Conservation (phyloP, 2,113 vertebrate species). For the Actinemys pallida region DNA sequence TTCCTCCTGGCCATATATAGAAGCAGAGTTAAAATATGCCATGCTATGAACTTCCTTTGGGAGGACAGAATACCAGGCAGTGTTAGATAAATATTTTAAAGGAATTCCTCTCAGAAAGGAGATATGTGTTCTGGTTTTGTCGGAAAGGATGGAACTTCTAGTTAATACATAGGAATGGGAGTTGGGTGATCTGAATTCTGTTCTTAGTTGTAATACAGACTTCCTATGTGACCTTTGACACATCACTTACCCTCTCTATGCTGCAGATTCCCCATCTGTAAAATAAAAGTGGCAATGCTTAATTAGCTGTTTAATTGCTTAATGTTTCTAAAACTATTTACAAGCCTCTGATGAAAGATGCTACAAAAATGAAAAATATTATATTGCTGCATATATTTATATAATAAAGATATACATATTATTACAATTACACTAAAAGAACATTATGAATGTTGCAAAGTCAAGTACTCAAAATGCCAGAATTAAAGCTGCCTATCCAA, state of each 20-base stretch:
- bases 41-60: not conserved
- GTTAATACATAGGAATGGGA: not conserved
- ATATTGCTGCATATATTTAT: not conserved
- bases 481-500: not conserved
- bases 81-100: conserved; percentile 29
- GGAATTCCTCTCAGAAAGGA: not conserved
- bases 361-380: not conserved
- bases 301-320: not conserved
- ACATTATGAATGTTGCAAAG: not conserved
- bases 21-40: conserved; percentile 40
- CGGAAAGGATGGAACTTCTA: not conserved
- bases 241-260: not conserved
- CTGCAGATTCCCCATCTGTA: not conserved
- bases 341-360: not conserved
- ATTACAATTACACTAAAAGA: not conserved
- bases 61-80: not conserved
- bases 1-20: not conserved
- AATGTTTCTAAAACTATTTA: not conserved
- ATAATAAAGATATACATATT: not conserved
- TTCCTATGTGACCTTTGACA: not conserved
- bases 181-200: not conserved
- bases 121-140: not conserved
- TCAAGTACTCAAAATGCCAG: not conserved
- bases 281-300: not conserved
- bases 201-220: rapidly evolving